These are phyloP conservation scores for Hipparchia sbordonii DNA, from an alignment of 2,888 invertebrate species.

Conservation along the genomic window DNA sequence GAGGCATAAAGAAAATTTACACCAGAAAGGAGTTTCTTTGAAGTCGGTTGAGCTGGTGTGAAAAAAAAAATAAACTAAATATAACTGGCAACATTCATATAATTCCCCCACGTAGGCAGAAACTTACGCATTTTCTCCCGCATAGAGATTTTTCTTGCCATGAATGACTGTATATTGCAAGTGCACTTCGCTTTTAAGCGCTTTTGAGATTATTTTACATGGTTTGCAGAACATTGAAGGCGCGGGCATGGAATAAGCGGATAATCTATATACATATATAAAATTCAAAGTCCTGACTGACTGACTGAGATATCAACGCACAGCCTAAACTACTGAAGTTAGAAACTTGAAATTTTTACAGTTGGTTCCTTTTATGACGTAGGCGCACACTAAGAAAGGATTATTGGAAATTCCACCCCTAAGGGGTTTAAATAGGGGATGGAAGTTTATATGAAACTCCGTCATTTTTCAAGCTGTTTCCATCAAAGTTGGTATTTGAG, in stretches of 20 bases:
- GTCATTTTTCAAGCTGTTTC: too few species aligned
- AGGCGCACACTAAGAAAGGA: too few species aligned
- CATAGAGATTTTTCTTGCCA: constrained; percentile 44
- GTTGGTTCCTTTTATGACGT: too few species aligned
- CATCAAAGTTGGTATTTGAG: too few species aligned
- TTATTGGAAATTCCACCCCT: too few species aligned
- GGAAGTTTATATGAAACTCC: too few species aligned
- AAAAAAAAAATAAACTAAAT: constrained; percentile 17
- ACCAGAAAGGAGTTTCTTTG: constrained; percentile 9
- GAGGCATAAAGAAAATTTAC: constrained; percentile 2
- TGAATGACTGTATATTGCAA: constrained; percentile 48
- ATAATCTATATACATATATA: too few species aligned
- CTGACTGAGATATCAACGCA: too few species aligned
- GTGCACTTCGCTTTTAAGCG: constrained; percentile 45
- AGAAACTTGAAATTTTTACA: too few species aligned
- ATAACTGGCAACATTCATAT: constrained; percentile 37
- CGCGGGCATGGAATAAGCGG: constrained; percentile 11
- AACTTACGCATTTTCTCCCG: constrained; percentile 43
- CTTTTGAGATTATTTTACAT: constrained; percentile 59
- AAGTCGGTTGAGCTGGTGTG: constrained; percentile 15
- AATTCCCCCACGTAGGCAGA: constrained; percentile 32
- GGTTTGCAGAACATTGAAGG: constrained; percentile 50
- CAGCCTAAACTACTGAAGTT: too few species aligned
- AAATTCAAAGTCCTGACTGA: too few species aligned
- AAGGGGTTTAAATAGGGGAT: too few species aligned